Evolutionary conservation across 92 coral and sea anemone species (phyloP), one percentile per base, ranked within the genome.

Genomic region (Chrysogorgia sp.): DNA sequence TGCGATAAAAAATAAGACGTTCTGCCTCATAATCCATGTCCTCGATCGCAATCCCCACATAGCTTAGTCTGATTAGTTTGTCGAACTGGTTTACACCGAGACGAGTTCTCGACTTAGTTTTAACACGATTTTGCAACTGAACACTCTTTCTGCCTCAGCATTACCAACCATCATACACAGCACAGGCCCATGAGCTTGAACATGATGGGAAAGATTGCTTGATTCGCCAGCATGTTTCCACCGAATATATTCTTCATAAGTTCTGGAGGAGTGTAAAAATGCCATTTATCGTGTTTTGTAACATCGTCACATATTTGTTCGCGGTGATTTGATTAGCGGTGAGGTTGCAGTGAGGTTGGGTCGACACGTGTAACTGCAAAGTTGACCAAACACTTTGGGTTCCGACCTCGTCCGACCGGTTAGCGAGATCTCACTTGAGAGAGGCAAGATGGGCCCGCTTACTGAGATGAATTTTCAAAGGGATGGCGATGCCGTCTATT

Each of bases 161-260:
- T 81, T 81, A 58, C 77, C 77, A 79, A 79, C 77, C 83, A 79
- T 43, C 31, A 49, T 41, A 30, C 82, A 65, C 72, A 63, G 84
- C 67, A 80, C 30, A 67, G 21, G 49, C 67, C 63, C 76, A 66
- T 66, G 26, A 79, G 76, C 64, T 79, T 79, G 71, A 79, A 79
- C 83, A 79, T 63, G 43, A 52, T 66, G 24, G 83, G 83, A 48
- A 64, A 61, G 29, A 79, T 43, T 37, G 83, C n/a, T 65, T 79
- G 76, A 79, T 79, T 78, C 48, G 40, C 83, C 43, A 29, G 64
- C 83, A 64, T 79, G 45, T 28, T 63, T 40, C 65, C 76, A 65
- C 83, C 67, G 64, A 79, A 79, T 34, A 66, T 66, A 45, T 43
- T 58, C 58, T 63, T 45, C 76, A 79, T 40, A 57, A 79, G 65